Base-by-base conservation (phyloP, 1,140 invertebrate genomes). In the Microvelia longipes region DNA sequence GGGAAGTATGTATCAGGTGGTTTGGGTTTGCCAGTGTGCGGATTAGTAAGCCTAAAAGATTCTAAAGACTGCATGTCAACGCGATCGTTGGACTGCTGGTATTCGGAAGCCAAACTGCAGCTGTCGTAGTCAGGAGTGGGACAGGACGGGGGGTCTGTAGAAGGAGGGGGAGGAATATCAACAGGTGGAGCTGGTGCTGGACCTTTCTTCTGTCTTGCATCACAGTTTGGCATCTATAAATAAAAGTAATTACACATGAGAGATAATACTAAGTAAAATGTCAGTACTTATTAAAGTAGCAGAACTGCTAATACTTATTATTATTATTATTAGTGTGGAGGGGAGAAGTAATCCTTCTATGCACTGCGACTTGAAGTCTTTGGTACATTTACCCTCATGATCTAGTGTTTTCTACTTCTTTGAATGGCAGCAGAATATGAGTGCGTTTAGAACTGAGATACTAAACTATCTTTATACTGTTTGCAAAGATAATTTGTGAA, bases 11-110 rank as follows among this genome's bases (percentile, higher is more conserved):
- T 86, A 2, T 83, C 80, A 28, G 87, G 87, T 35, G 87, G 86
- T 75, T 84, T 86, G 24, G 86, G 86, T 69, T 81, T 81, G 2
- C 82, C 77, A 50, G 81, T 80, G 2, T 77, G 78, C 14, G 79
- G 77, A 73, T 87, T 86, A 62, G 86, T 87, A 61, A 89, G 75
- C 74, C 85, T 85, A 77, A 86, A 88, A 0, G 87, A 89, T 76
- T 89, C 87, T 67, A 89, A 78, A 24, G 87, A 88, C 73, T 88
- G 85, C 82, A 89, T 85, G 76, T 89, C 87, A 11, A 85, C 83
- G 1, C 77, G 80, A 70, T 86, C 85, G 29, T 67, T 30, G 71
- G 74, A 69, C 29, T 64, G 67, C 25, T 28, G 63, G 25, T 30
- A 27, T 1, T 68, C 69, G 0, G 74, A 75, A 2, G 71, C 71